Evolutionary conservation across 2,797 vertebrate species (phyloP), one percentile per base, ranked within the genome.

Genomic region (Falco biarmicus): DNA sequence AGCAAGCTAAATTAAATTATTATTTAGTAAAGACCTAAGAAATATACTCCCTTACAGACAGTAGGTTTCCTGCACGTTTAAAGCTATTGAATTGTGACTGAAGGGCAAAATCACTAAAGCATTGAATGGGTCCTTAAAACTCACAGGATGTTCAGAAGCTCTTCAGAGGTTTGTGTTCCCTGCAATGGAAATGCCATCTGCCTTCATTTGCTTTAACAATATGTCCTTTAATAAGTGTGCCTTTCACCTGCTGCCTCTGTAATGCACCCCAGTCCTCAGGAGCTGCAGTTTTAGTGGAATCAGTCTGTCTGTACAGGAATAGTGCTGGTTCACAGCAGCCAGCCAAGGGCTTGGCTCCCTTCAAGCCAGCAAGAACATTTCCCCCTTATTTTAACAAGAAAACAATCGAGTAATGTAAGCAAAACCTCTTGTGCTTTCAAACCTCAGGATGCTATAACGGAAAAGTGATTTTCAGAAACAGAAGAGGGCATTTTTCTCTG

Each of bases 81-180:
- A 69, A 95, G 25, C 60, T 65, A 34, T 41, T 69, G 63, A 73
- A 81, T 64, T 77, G 60, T 77, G 80, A 69, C 86, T 76, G 80
- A 95, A 95, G 65, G 80, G 39, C 78, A 93, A 86, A 93, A 60
- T 60, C 59, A 74, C 81, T 86, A 61, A 78, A 71, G 41, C 54
- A 53, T 34, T 78, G 87, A 74, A 82, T 47, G 34, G 89, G 59
- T 85, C 69, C 74, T 85, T 93, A 94, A 83, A 88, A 60, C 64
- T 73, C 15, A 1, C 59, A 92, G 86, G 71, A 88, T 86, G 45
- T 80, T 89, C 76, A 64, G 75, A 56, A 78, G 37, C 45, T 94
- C 65, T 69, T 91, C 32, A 37, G 87, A 90, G 79, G 56, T 60
- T 56, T 81, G 61, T 25, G 37, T 47, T 87, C 57, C 61, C 84